Percentiles rank a stretch among this genome's conserved stretches.
Conservation (phyloP, 2,113 vertebrate species). For the Rostratula benghalensis region DNA sequence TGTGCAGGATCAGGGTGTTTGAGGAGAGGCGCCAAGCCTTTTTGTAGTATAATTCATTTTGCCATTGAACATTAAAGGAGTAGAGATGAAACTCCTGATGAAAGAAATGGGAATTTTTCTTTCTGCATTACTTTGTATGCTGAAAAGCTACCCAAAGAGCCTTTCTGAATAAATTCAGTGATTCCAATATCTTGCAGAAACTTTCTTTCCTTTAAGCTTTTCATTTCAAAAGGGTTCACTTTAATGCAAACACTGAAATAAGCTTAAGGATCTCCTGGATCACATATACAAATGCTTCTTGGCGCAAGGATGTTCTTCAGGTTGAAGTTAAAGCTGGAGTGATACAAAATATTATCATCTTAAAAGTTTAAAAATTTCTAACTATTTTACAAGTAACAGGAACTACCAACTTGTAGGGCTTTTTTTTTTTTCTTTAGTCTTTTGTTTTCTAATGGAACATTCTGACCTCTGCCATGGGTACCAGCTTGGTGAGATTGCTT, state of each 20-base stretch:
- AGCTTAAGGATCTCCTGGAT: constrained; percentile 18
- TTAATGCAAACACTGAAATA: constrained; percentile 40
- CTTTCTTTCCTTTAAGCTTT: constrained; percentile 32
- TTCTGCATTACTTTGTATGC: constrained; percentile 14
- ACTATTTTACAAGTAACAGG: not conserved
- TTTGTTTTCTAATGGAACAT: not conserved
- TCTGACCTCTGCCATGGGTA: not conserved
- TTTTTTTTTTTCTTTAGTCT: not conserved
- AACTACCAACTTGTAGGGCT: not conserved
- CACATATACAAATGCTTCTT: not conserved
- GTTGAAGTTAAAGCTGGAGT: not conserved
- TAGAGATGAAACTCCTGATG: constrained; percentile 45
- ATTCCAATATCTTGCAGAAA: not conserved
- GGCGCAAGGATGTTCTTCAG: not conserved
- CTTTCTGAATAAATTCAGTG: constrained; percentile 26
- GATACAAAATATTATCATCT: not conserved
- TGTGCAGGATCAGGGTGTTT: not conserved
- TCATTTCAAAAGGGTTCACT: constrained; percentile 2
- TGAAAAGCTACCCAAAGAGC: constrained; percentile 32
- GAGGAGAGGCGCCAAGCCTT: constrained; percentile 3
- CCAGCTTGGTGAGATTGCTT: not conserved
- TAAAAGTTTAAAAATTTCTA: not conserved
- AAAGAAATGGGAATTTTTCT: constrained; percentile 36
- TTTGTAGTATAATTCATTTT: constrained; percentile 29
- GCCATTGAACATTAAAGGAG: constrained; percentile 5